A percentile compares a stretch with the other conserved stretches of the same genome.
Conservation (phyloP, 2,113 vertebrate genomes). For the Clarias batrachus region DNA sequence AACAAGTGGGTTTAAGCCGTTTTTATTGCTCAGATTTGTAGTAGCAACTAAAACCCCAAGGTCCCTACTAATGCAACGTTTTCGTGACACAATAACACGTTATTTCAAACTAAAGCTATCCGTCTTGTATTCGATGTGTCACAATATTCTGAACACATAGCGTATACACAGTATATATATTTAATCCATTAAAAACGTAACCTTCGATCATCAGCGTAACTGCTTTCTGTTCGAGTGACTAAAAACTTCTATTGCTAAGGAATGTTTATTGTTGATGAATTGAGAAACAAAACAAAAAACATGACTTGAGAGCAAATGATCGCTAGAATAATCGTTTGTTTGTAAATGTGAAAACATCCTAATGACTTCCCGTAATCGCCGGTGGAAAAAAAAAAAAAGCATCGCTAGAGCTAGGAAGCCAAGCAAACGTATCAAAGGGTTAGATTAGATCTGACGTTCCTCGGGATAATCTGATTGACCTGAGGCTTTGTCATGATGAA, state of each 20-base stretch:
- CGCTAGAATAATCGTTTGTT: background rate
- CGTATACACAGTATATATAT: no score
- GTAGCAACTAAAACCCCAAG: background rate
- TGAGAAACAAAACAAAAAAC: background rate
- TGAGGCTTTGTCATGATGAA: background rate
- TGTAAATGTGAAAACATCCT: background rate
- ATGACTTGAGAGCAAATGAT: background rate
- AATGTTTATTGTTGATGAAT: background rate
- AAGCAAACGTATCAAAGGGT: background rate
- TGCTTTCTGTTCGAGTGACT: background rate
- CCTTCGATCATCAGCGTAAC: background rate
- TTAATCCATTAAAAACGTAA: background rate
- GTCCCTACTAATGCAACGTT: background rate
- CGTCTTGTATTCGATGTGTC: background rate
- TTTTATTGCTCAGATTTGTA: background rate
- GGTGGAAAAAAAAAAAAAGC: no score
- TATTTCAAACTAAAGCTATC: background rate
- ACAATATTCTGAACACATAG: background rate
- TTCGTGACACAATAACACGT: background rate
- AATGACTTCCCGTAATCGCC: background rate
- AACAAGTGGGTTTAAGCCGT: constrained; percentile 18
- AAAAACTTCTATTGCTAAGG: background rate
- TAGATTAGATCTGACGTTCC: background rate
- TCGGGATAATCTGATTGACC: background rate
- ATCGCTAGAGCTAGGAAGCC: background rate